A percentile compares a stretch with the other conserved stretches of the same genome.
phyloP scores from a whole-genome alignment of 2,113 vertebrate genomes.

The Xiphophorus maculatus region DNA sequence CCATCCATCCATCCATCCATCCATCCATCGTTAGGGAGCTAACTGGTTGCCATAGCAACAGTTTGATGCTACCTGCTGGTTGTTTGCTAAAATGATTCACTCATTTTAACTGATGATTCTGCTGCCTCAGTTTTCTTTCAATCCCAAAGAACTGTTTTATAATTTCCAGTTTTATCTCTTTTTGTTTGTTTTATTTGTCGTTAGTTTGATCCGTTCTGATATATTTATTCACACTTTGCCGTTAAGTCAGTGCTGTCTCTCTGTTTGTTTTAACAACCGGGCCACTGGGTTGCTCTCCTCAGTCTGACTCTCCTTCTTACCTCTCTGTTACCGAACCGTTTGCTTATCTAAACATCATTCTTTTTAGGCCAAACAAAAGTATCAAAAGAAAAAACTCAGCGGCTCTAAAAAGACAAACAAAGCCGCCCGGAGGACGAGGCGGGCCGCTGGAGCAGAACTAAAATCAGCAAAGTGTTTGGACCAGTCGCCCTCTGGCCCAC shows the following conservation, averaged over 20 bases:
- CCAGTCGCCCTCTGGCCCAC: conserved; percentile 1
- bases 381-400: conserved; percentile 25
- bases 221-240: no score
- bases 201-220: no score
- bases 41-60: not conserved
- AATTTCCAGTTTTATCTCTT: no score
- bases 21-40: not conserved
- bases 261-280: conserved; percentile 5
- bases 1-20: no score
- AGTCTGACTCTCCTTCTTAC: conserved; percentile 7
- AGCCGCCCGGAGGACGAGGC: conserved; percentile 25
- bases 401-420: conserved; percentile 18
- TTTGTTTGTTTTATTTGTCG: no score
- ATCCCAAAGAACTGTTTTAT: not conserved
- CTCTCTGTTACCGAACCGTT: conserved; percentile 23
- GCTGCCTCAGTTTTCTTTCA: not conserved
- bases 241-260: not conserved
- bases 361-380: conserved; percentile 22
- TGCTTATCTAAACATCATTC: conserved; percentile 26
- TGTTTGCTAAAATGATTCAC: no score
- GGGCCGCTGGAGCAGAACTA: conserved; percentile 40
- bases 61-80: not conserved
- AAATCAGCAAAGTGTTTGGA: conserved; percentile 16
- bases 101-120: not conserved
- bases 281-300: conserved; percentile 16